Conservation (phyloP, 2,113 vertebrate species). For the Hemicordylus capensis region DNA sequence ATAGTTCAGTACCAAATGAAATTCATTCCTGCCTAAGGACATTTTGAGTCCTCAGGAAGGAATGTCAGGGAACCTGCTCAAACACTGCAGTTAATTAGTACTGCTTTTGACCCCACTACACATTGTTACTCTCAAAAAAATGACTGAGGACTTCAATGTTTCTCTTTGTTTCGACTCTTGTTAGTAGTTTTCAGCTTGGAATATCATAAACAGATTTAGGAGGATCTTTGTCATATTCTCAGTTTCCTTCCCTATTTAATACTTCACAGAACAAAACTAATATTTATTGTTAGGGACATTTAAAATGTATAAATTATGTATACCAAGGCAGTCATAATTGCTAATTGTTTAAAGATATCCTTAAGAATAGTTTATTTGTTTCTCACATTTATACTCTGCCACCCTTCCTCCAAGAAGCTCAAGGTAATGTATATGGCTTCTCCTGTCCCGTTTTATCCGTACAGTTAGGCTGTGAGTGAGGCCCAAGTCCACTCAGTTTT, state of each 20-base stretch:
- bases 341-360: too few species aligned
- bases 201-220: background rate
- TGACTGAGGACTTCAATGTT: background rate
- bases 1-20: background rate
- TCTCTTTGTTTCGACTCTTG: background rate
- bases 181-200: background rate
- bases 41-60: background rate
- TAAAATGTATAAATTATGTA: too few species aligned
- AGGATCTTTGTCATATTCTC: background rate
- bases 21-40: background rate
- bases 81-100: background rate
- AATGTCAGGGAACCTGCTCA: background rate
- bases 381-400: too few species aligned
- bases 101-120: background rate
- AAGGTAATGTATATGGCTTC: too few species aligned
- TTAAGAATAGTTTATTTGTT: too few species aligned
- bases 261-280: background rate
- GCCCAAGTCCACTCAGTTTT: too few species aligned
- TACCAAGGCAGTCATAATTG: too few species aligned
- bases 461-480: too few species aligned
- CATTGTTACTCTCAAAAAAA: background rate
- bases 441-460: too few species aligned
- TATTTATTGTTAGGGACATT: too few species aligned
- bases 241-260: too few species aligned
- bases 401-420: too few species aligned